Conservation (phyloP, 2,797 vertebrate genomes). For the Platyrinchus mystaceus region DNA sequence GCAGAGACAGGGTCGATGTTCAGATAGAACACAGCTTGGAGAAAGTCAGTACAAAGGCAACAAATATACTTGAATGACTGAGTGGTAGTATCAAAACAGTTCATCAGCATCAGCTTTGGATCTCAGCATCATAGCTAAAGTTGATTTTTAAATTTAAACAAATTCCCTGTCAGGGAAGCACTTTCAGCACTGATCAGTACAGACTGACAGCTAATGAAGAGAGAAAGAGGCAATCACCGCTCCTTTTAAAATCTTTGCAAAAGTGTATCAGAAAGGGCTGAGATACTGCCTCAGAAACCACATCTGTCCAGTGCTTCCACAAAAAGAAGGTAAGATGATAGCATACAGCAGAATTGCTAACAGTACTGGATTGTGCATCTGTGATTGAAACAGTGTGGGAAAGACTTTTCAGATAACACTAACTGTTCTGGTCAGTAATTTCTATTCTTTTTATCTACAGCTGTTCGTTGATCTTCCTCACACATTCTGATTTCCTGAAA, state of each 20-base stretch:
- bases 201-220: background rate
- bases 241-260: background rate
- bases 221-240: background rate
- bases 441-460: background rate
- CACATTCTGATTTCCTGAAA: rapidly evolving
- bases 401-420: background rate
- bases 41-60: background rate
- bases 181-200: background rate
- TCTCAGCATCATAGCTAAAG: background rate
- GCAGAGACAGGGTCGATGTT: background rate
- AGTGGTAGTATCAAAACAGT: background rate
- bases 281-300: background rate
- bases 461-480: background rate
- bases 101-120: background rate
- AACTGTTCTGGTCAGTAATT: background rate
- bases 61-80: background rate
- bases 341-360: background rate
- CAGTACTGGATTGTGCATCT: background rate
- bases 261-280: background rate
- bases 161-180: background rate
- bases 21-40: background rate
- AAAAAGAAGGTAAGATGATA: background rate
- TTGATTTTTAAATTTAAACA: slow-evolving; percentile 1
- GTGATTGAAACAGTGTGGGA: rapidly evolving
- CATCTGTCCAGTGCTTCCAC: background rate